phyloP scores from a whole-genome alignment of 1,140 invertebrate species.

The Chelonus insularis region DNA sequence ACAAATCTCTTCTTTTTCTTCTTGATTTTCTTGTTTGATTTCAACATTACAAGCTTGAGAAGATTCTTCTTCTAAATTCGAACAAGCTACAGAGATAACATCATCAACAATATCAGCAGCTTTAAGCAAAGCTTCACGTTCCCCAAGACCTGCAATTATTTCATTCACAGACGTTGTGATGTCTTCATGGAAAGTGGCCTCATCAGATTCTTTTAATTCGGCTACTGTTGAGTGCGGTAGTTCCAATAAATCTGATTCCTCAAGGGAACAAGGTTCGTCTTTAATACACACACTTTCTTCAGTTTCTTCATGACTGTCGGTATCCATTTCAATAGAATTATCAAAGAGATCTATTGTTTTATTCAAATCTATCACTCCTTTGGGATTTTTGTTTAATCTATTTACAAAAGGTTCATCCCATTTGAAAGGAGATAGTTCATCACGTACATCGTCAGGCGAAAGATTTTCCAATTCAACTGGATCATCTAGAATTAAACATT shows the following conservation, averaged over 20 bases:
- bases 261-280: conserved; percentile 27
- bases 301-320: neutral
- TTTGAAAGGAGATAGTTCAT: conserved; percentile 16
- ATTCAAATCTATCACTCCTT: conserved; percentile 22
- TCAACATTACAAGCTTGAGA: conserved; percentile 30
- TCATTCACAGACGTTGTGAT: conserved; percentile 50
- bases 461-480: neutral
- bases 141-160: conserved; percentile 46
- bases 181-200: conserved; percentile 42
- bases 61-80: conserved; percentile 19
- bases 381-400: neutral
- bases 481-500: neutral
- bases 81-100: conserved; percentile 31
- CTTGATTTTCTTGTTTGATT: conserved; percentile 28
- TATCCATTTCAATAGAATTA: conserved; percentile 22
- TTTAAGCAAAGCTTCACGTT: conserved; percentile 34
- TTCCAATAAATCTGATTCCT: conserved; percentile 44
- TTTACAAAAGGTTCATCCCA: conserved; percentile 27
- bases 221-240: conserved; percentile 35
- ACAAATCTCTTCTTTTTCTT: neutral
- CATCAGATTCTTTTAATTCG: conserved; percentile 40
- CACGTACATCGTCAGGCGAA: neutral
- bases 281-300: conserved; percentile 11
- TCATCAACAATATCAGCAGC: conserved; percentile 43
- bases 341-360: conserved; percentile 34